These are phyloP conservation scores for Scatophagus argus DNA, from an alignment of 2,113 vertebrate genomes.

Conservation along the genomic window DNA sequence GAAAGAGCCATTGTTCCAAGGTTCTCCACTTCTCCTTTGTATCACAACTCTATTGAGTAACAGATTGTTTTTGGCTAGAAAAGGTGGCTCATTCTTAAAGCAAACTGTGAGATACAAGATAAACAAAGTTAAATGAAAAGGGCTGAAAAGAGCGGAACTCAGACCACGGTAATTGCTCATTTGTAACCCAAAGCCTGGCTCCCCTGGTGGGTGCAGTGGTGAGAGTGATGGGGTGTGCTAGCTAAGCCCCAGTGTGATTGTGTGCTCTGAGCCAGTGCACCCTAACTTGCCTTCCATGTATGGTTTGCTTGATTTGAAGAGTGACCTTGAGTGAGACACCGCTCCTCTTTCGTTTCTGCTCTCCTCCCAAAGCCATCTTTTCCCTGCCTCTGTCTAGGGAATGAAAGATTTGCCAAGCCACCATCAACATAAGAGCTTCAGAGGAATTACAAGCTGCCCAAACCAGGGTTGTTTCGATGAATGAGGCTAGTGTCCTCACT, in stretches of 20 bases:
- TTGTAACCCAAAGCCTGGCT: conserved; percentile 71
- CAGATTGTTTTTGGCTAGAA: conserved; percentile 61
- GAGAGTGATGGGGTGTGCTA: conserved; percentile 63
- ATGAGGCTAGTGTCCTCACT: conserved; percentile 62
- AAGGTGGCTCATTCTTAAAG: conserved; percentile 40
- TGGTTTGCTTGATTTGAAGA: conserved; percentile 68
- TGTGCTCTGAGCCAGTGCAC: conserved; percentile 65
- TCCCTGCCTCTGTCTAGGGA: conserved; percentile 57
- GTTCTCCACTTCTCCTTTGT: conserved; percentile 10
- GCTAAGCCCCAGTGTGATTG: conserved; percentile 64
- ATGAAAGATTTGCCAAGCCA: conserved; percentile 62
- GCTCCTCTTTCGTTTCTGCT: conserved; percentile 49
- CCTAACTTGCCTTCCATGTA: conserved; percentile 63
- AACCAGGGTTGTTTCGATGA: conserved; percentile 55
- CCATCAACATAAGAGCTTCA: conserved; percentile 63
- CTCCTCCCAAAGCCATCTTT: conserved; percentile 55
- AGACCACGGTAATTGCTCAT: conserved; percentile 70
- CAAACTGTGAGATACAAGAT: conserved; percentile 70
- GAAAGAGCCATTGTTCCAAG: conserved; percentile 11
- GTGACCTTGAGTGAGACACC: conserved; percentile 75
- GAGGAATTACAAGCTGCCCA: conserved; percentile 59
- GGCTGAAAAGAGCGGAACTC: conserved; percentile 62
- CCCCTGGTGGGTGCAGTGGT: conserved; percentile 57
- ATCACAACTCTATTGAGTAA: conserved; percentile 33
- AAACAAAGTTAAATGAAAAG: conserved; percentile 73